These are phyloP conservation scores for Calvadosia cruxmelitensis DNA, from an alignment of 30 jellyfish, hydroid and myxozoan genomes.

Conservation along the genomic window DNA sequence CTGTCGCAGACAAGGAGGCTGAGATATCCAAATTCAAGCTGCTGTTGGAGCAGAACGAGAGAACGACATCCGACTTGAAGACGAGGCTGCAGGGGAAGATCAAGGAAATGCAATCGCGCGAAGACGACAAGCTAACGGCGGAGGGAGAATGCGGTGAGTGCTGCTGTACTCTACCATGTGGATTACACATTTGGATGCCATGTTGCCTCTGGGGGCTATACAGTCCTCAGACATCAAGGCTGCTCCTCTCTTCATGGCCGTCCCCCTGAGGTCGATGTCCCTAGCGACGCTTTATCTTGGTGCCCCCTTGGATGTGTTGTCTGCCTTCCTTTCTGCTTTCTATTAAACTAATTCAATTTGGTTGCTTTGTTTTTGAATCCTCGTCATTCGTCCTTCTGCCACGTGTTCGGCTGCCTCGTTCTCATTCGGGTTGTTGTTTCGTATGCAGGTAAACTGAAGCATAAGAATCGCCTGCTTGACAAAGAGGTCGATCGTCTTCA, in stretches of 20 bases:
- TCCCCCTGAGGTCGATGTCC: too few relatives aligned
- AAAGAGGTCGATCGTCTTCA: conserved; percentile 57
- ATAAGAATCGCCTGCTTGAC: conserved; percentile 18
- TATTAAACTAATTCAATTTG: too few relatives aligned
- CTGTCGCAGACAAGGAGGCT: conserved; percentile 73
- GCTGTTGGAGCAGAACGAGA: conserved; percentile 62
- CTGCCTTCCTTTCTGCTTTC: too few relatives aligned
- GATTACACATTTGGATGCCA: neutral
- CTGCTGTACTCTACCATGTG: too few relatives aligned
- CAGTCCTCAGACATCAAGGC: neutral
- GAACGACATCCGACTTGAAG: conserved; percentile 49
- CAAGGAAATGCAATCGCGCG: neutral
- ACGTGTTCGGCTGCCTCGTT: too few relatives aligned
- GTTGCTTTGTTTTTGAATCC: too few relatives aligned
- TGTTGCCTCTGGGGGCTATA: neutral
- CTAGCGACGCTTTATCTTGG: too few relatives aligned
- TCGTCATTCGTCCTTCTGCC: too few relatives aligned
- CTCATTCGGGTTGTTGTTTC: too few relatives aligned
- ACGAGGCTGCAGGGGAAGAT: conserved; percentile 50
- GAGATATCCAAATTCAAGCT: conserved; percentile 57
- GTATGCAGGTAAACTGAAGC: too few relatives aligned
- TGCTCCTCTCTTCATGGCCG: too few relatives aligned
- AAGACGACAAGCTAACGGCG: conserved; percentile 5
- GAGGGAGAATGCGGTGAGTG: conserved; percentile 20
- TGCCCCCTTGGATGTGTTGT: too few relatives aligned